Evolutionary conservation across 92 coral and sea anemone genomes (phyloP), one percentile per base, ranked within the genome.

Genomic region (Zoanthus solanderi): DNA sequence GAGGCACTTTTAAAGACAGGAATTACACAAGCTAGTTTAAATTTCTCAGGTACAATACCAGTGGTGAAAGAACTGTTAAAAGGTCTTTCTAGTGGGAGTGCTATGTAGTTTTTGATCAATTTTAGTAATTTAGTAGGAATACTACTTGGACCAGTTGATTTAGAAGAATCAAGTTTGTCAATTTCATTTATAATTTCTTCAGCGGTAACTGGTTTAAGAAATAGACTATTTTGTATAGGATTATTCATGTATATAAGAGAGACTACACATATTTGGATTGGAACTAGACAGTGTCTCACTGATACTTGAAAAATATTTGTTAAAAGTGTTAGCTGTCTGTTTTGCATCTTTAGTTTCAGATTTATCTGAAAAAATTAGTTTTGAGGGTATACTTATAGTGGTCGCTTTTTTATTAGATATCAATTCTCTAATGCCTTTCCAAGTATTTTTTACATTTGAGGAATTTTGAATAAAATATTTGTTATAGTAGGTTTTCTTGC

Each of bases 261-360:
- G 0, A 61, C 69, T 61, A 61, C 69, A 61, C 69, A 61, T 61
- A 61, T 61, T 61, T 61, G 69, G 69, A 65, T 65, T 65, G 71
- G 28, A 65, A 65, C 28, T 65, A 1, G 71, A 65, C 3, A 65
- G 5, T 65, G 71, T 61, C 69, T 61, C 69, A 65, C 9, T 65
- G 71, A 65, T 65, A 65, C 71, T 65, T 65, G 71, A 65, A 65
- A 65, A 65, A 15, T 65, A 65, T 65, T 65, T 65, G 71, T 65
- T 65, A 65, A 65, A 65, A 65, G 71, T 65, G 71, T 65, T 65
- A 15, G 71, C 71, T 65, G 11, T 65, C 28, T 65, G 18, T 65
- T 65, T 65, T 65, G 71, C 71, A 28, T 65, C 71, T 65, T 65
- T 15, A 65, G 71, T 65, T 65, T 65, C 71, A 50, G 56, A 50